Evolutionary conservation across 2,113 vertebrate genomes (phyloP).

Genomic region (Sminthopsis crassicaudata): DNA sequence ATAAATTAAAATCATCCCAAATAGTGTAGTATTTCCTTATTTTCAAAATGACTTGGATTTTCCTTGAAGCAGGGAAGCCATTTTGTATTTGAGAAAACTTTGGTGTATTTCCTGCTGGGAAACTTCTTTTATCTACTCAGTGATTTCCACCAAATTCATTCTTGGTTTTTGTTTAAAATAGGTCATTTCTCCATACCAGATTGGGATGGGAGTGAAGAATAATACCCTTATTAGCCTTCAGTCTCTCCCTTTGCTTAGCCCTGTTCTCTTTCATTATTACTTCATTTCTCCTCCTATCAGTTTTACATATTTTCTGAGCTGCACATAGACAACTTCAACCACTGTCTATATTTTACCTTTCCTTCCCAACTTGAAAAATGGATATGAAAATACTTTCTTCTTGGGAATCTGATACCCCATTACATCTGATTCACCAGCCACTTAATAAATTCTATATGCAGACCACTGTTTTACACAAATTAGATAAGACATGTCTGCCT

Average conservation of each 20-base stretch:
- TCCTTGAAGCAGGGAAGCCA: not conserved
- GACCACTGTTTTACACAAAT: not conserved
- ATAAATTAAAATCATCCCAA: conserved; percentile 21
- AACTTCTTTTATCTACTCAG: not conserved
- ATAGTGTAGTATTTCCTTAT: not conserved
- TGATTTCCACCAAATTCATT: not conserved
- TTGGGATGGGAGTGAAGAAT: not conserved
- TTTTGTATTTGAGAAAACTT: not conserved
- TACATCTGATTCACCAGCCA: not conserved
- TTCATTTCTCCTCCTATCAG: not conserved
- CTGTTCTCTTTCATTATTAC: not conserved
- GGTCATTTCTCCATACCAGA: not conserved
- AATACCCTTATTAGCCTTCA: not conserved
- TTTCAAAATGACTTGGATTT: conserved; percentile 4
- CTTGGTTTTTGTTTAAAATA: not conserved
- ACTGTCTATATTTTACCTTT: not conserved
- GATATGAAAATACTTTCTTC: not conserved
- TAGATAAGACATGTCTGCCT: not conserved
- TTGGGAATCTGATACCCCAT: not conserved
- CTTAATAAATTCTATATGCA: not conserved
- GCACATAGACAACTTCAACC: not conserved
- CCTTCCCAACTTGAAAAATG: not conserved
- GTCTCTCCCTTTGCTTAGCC: not conserved
- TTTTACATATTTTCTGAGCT: not conserved
- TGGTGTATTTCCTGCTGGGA: not conserved